Base-by-base conservation (phyloP, 2,113 vertebrate genomes). In the Oncorhynchus masou region DNA sequence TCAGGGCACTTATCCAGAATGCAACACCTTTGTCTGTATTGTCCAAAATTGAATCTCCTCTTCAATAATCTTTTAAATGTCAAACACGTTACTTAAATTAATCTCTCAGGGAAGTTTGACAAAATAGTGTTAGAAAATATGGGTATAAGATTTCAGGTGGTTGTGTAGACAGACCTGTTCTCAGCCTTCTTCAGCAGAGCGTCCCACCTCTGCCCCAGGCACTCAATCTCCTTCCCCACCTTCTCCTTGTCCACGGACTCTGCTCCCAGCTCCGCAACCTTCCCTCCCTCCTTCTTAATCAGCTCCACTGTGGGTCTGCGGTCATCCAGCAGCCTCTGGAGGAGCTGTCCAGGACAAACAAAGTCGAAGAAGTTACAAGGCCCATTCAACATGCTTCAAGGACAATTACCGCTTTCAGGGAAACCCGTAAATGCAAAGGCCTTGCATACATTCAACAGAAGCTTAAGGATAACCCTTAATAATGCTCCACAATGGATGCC, bases 311-410 rank as follows among this genome's bases (percentile, higher is more conserved):
- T 99, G 1, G 97, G 94, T 71, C 91, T 98, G 77, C 96, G 95
- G 84, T 99, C 98, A 87, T 98, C 96, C 88, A 99, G 86, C 84
- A 99, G 82, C 85, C 94, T 96, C 91, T 98, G 97, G 49, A 99
- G 92, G 85, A 99, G 97, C 98, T 99, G 85, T 82, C 80, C 79
- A 27, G 70, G 77, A 74, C 86, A 84, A 86, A 86, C 84, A 78
- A 73, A 69, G 54, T 74, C 73, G 73, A 45, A 45, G 9, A 91
- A 77, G 16, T 84, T 79, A 89, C 74, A 74, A n/a, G 76, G 68
- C 19, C 39, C 39, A 2, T 45, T 85, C 71, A 87, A 81, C 75
- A 74, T 9, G 68, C 48, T 73, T 9, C 54, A 5, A 76, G 76
- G 6, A 1, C 2, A n/a, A 70, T 45, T 71, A 12, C n/a, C 16